Evolutionary conservation across 2,888 invertebrate genomes (phyloP), one percentile per base, ranked within the genome.

Genomic region (Terebella lapidaria): DNA sequence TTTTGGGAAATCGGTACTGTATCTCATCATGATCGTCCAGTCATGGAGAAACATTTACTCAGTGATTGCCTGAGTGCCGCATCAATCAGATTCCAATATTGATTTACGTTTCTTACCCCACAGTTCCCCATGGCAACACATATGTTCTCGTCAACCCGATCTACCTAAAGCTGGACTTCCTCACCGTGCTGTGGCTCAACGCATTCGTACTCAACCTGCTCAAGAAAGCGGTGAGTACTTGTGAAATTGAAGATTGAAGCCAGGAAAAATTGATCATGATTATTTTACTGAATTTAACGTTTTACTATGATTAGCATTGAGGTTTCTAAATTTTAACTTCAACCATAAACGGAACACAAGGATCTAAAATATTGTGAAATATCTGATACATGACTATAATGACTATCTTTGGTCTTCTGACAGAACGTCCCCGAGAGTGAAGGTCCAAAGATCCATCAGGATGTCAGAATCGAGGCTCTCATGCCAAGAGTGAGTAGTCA

Each of bases 71-170:
- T n/a, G n/a, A n/a, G n/a, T n/a, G n/a, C n/a, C n/a, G n/a, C n/a
- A 10, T 35, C 42, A 35, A n/a, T 35, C 42, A 35, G 42, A 15
- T 10, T 35, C n/a, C n/a, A 35, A 35, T 35, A n/a, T 35, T 35
- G n/a, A 15, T 35, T 35, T 15, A 15, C 42, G n/a, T 35, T 10
- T 35, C n/a, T 15, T 53, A 28, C 60, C 49, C 84, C 85, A 62
- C 84, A 95, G 95, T 96, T 68, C 97, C 97, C 42, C 88, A 94
- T 49, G 91, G 95, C 20, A 94, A 94, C 78, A 85, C 94, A 70
- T 96, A 91, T 82, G 88, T 91, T 18, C 91, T 94, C 75, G 80
- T 95, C 28, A 94, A 94, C 81, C 97, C 97, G 0, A 85, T 96
- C 56, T 88, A 91, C 71, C 83, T 96, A 49, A 87, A 88, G 54